Evolutionary conservation across 2,797 vertebrate species (phyloP), one percentile per base, ranked within the genome.

Genomic region (Saxicola maurus): DNA sequence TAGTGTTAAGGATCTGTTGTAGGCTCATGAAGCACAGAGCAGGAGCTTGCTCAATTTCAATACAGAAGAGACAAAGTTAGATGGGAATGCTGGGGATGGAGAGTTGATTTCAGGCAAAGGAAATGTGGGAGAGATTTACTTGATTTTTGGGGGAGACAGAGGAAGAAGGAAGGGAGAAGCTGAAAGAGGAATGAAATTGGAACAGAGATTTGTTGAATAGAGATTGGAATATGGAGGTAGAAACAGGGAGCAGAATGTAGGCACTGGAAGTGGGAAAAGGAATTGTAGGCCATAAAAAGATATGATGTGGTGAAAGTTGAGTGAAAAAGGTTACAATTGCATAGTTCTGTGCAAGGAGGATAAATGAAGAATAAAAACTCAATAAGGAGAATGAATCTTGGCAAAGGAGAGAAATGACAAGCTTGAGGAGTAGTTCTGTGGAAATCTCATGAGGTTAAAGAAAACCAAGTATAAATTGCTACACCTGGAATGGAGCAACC

Each of bases 41-140:
- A 59, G 28, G 52, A 59, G 13, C n/a, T 69, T 82, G 59, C 31
- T 73, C 35, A 13, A 17, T 87, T 71, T 74, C 13, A 82, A 42
- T 82, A 25, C 13, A 24, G 56, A 77, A 77, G 42, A 71, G 42
- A 45, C 9, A 60, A 89, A 52, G 17, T 49, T 82, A 77, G 28
- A 48, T 2, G 4, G 17, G 24, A 71, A 53, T 43, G 28, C 30
- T 76, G 52, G 10, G 12, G 27, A 60, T 11, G 11, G 55, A 85
- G 28, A 59, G 19, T 28, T 69, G 23, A 53, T 76, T 84, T 94
- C 77, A 78, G 75, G 51, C 30, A 85, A 65, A 31, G 40, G 45
- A 74, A 56, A 55, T 11, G 24, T 49, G 52, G 62, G 51, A 72
- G 30, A 61, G 10, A 52, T 92, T 84, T 84, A 18, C 55, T 83